Percentiles rank a stretch among this genome's conserved stretches.
phyloP scores from a whole-genome alignment of 2,888 invertebrate genomes.

The Mechanitis messenoides region DNA sequence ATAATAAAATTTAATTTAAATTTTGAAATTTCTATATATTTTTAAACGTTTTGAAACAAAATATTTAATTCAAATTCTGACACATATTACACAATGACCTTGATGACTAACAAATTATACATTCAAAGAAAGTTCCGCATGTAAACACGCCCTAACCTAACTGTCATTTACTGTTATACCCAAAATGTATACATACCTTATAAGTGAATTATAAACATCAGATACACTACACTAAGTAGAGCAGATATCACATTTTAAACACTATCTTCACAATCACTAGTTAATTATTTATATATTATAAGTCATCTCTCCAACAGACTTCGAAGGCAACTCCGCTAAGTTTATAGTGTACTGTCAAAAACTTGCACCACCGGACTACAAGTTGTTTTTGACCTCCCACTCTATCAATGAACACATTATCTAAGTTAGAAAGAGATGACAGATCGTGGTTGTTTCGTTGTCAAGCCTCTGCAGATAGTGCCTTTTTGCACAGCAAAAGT shows the following conservation, averaged over 20 bases:
- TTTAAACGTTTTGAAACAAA: background rate
- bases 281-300: slow-evolving; percentile 41
- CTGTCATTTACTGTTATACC: slow-evolving; percentile 38
- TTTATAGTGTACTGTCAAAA: slow-evolving; percentile 71
- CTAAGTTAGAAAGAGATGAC: slow-evolving; percentile 39
- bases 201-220: slow-evolving; percentile 21
- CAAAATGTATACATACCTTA: slow-evolving; percentile 37
- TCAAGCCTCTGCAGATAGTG: slow-evolving; percentile 57
- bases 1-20: too few relatives aligned
- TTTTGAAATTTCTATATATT: background rate
- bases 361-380: slow-evolving; percentile 69
- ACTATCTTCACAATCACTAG: slow-evolving; percentile 36
- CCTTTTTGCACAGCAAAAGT: slow-evolving; percentile 76
- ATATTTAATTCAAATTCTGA: slow-evolving; percentile 14
- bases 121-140: slow-evolving; percentile 57
- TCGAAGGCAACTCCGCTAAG: slow-evolving; percentile 48
- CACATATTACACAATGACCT: slow-evolving; percentile 44
- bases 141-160: slow-evolving; percentile 44
- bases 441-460: slow-evolving; percentile 24
- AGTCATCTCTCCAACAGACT: slow-evolving; percentile 42
- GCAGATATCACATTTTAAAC: slow-evolving; percentile 27
- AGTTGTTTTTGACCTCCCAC: slow-evolving; percentile 42
- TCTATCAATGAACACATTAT: slow-evolving; percentile 23
- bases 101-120: slow-evolving; percentile 56
- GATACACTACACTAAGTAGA: slow-evolving; percentile 24